Percentiles rank a stretch among this genome's conserved stretches.
Conservation (phyloP, 1,140 invertebrate genomes). For the Philotrypesis tridentata region DNA sequence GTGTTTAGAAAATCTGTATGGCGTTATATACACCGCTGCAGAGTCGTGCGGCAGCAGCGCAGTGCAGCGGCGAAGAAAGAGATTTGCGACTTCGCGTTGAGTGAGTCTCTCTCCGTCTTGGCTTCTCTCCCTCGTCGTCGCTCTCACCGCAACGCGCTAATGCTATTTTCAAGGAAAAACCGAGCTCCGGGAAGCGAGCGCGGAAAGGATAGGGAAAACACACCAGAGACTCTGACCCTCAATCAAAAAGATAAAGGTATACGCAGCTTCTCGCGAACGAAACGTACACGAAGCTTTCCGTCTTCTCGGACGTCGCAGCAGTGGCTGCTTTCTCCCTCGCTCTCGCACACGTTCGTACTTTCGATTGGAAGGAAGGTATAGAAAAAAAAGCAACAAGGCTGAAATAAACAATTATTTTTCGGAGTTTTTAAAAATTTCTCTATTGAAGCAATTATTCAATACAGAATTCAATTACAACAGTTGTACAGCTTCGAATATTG, state of each 20-base stretch:
- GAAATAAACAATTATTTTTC: too few relatives aligned
- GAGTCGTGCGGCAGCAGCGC: too few relatives aligned
- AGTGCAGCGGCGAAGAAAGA: neutral
- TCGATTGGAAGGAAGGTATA: neutral
- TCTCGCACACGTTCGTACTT: too few relatives aligned
- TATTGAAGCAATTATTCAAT: too few relatives aligned
- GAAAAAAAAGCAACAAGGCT: slow-evolving; percentile 17
- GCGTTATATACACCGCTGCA: too few relatives aligned
- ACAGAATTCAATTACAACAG: too few relatives aligned
- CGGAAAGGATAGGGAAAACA: too few relatives aligned
- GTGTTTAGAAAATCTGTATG: too few relatives aligned
- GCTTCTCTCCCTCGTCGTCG: neutral
- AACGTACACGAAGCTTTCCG: slow-evolving; percentile 1
- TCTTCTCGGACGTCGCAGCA: neutral
- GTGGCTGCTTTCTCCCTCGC: neutral
- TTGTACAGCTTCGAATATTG: too few relatives aligned
- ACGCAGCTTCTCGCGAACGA: neutral
- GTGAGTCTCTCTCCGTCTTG: neutral
- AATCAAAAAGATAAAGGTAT: slow-evolving; percentile 4
- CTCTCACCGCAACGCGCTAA: neutral
- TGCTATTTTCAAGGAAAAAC: slow-evolving; percentile 17
- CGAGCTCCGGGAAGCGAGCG: neutral
- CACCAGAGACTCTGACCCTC: neutral
- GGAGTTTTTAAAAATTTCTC: too few relatives aligned
- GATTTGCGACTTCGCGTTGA: neutral